Evolutionary conservation across 2,888 invertebrate species (phyloP).

Genomic region (Candidula unifasciata): DNA sequence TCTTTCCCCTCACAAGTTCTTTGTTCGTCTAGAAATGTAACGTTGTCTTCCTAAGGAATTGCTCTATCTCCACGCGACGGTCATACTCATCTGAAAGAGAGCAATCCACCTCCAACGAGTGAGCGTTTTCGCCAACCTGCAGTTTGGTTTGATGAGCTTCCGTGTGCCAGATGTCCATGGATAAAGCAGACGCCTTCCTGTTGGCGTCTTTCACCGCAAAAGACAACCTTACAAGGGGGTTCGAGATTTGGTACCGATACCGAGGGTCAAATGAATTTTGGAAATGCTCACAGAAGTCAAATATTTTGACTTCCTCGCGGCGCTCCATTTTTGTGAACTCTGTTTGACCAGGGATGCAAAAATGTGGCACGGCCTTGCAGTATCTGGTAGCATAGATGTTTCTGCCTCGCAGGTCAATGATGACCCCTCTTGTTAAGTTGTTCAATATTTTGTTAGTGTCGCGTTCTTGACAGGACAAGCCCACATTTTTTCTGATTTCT

Average conservation of each 20-base stretch:
- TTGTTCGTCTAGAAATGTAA: background rate
- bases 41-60: background rate
- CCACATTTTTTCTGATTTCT: too few relatives aligned
- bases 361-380: conserved; percentile 14
- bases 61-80: background rate
- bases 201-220: conserved; percentile 7
- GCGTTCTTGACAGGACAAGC: background rate
- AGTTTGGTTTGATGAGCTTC: background rate
- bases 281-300: background rate
- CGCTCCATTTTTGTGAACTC: conserved; percentile 22
- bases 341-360: background rate
- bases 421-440: conserved; percentile 9
- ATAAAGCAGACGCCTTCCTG: background rate
- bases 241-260: background rate
- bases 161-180: conserved; percentile 1
- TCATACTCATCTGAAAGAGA: conserved; percentile 22
- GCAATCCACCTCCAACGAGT: background rate
- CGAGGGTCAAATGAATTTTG: background rate
- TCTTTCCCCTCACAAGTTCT: background rate
- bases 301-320: conserved; percentile 3
- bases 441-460: background rate
- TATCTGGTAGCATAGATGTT: conserved; percentile 18
- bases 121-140: background rate
- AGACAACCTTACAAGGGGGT: background rate
- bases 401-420: background rate